Base-by-base conservation (phyloP, 92 coral and sea anemone species). In the Parazoanthus atlanticus region DNA sequence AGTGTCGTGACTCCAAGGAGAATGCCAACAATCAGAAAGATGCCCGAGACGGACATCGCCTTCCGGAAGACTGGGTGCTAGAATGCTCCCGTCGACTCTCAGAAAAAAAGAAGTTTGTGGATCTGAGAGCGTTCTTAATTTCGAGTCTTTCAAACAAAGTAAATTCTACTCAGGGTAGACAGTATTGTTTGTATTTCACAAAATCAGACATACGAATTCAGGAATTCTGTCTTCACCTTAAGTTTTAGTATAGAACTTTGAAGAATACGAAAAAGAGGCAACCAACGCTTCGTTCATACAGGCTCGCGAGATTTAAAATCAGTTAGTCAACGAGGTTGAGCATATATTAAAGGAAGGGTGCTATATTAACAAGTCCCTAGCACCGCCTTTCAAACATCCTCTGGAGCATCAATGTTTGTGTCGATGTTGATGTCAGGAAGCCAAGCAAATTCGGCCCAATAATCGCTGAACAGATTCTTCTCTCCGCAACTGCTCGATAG, bases 1-100 rank as follows among this genome's bases (percentile, higher is more conserved):
- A 96, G 88, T 21, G 99, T 95, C 2, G 99, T 95, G 5, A 96
- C 75, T 28, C 96, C 99, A 36, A 96, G 92, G 32, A 96, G 88
- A 72, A 96, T 86, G 40, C 99, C 99, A 29, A 96, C 91, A 52
- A 92, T 86, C 46, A 92, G 70, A 28, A 96, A 89, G 5, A 93
- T 76, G 47, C 92, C 89, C 32, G 98, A 93, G 16, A 95, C 79
- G 41, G 94, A 75, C 94, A 90, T 89, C 76, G 75, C 84, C 54
- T 56, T 65, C 25, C 34, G 17, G 15, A 16, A 69, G 17, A 31
- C 65, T 33, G 36, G 46, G 49, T 33, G 40, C 38, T 30, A 25
- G 70, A 12, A 11, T 41, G 46, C 33, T 79, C 15, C 33, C 16
- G 82, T 5, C 17, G 65, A 40, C 12, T 61, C 17, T 36, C 21